These are phyloP conservation scores for Drosophila conformis DNA, from an alignment of 2,888 invertebrate species.

Conservation along the genomic window DNA sequence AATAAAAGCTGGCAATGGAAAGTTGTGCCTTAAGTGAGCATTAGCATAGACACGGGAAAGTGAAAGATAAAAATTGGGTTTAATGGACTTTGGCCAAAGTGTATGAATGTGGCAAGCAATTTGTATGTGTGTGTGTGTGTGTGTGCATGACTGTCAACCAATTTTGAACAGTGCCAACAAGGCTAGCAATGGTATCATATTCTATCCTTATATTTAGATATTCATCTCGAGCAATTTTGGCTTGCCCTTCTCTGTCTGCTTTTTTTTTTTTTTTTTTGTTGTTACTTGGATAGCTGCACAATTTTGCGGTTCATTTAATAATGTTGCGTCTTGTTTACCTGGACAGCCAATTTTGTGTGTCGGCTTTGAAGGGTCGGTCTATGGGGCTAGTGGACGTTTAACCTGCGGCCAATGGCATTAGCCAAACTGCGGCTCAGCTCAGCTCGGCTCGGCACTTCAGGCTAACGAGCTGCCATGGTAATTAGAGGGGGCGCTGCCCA, in stretches of 20 bases:
- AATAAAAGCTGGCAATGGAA: slow-evolving; percentile 54
- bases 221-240: slow-evolving; percentile 44
- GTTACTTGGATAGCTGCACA: slow-evolving; percentile 65
- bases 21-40: slow-evolving; percentile 50
- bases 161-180: slow-evolving; percentile 41
- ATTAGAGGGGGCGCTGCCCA: slow-evolving; percentile 49
- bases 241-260: neutral
- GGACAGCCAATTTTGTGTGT: slow-evolving; percentile 46
- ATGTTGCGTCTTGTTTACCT: slow-evolving; percentile 75
- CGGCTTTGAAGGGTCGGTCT: slow-evolving; percentile 40
- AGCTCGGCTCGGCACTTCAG: slow-evolving; percentile 47
- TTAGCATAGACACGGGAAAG: slow-evolving; percentile 38
- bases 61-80: slow-evolving; percentile 41
- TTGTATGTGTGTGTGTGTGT: slow-evolving; percentile 2
- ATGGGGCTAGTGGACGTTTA: slow-evolving; percentile 41
- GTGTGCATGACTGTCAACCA: slow-evolving; percentile 13
- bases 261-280: neutral
- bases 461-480: slow-evolving; percentile 77
- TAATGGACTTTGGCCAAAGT: slow-evolving; percentile 37
- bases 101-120: slow-evolving; percentile 15
- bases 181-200: slow-evolving; percentile 31
- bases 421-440: slow-evolving; percentile 23
- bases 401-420: slow-evolving; percentile 71
- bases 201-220: slow-evolving; percentile 58
- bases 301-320: slow-evolving; percentile 80